A percentile compares a stretch with the other conserved stretches of the same genome.
phyloP scores from a whole-genome alignment of 2,888 invertebrate genomes.

The Diplazon laetatorius region DNA sequence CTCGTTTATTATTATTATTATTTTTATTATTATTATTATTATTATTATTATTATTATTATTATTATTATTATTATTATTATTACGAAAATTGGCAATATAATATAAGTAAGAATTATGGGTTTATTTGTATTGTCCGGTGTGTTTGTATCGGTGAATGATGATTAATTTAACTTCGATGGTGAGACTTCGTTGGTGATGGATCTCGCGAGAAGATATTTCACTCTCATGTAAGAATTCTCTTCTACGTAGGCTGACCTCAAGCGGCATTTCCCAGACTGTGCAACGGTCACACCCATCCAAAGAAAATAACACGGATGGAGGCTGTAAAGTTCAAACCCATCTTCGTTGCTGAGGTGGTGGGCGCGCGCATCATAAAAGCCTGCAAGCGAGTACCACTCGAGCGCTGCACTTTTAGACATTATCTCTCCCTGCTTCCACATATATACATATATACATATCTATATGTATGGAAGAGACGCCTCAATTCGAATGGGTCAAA shows the following conservation, averaged over 20 bases:
- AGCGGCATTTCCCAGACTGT: constrained; percentile 3
- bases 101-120: too few relatives aligned
- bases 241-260: constrained; percentile 29
- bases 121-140: too few relatives aligned
- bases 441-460: too few relatives aligned
- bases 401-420: not conserved
- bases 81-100: too few relatives aligned
- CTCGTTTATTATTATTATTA: not conserved
- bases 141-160: too few relatives aligned
- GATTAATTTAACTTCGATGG: too few relatives aligned
- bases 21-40: not conserved
- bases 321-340: constrained; percentile 15
- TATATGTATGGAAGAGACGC: too few relatives aligned
- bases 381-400: not conserved
- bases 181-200: too few relatives aligned
- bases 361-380: not conserved
- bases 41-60: not conserved
- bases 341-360: not conserved
- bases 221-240: not conserved
- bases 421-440: not conserved
- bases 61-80: too few relatives aligned
- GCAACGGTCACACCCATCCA: constrained; percentile 33
- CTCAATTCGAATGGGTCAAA: too few relatives aligned
- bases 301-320: constrained; percentile 12
- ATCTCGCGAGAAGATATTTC: not conserved